phyloP scores from a whole-genome alignment of 2,888 invertebrate species.

The Drosophila kambysellisi region DNA sequence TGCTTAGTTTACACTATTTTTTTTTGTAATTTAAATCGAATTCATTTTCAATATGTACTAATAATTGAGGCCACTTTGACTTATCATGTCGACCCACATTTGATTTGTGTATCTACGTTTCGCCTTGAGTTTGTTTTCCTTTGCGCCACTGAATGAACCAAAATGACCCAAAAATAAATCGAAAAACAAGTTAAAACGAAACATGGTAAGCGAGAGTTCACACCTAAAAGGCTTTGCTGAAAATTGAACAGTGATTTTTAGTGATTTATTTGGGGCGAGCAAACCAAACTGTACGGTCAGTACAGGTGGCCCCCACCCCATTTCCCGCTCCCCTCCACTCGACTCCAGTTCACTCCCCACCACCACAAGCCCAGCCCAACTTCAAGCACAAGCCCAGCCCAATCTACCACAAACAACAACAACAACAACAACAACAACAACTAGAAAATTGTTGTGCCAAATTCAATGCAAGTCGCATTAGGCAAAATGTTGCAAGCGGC shows the following conservation, averaged over 20 bases:
- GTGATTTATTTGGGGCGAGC: conserved; percentile 69
- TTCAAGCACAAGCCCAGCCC: conserved; percentile 32
- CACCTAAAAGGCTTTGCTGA: conserved; percentile 65
- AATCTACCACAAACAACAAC: conserved; percentile 28
- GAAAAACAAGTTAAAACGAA: conserved; percentile 27
- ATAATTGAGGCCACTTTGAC: conserved; percentile 28
- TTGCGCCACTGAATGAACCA: conserved; percentile 25
- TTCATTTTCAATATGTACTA: background rate
- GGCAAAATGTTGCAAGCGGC: conserved; percentile 64
- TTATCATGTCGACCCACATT: conserved; percentile 63
- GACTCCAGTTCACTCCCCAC: background rate
- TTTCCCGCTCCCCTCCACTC: no score
- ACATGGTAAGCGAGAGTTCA: conserved; percentile 52
- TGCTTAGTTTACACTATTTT: background rate
- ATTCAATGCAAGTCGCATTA: conserved; percentile 80
- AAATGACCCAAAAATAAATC: conserved; percentile 43
- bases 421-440: conserved; percentile 25
- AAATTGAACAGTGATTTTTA: conserved; percentile 26
- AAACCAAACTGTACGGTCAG: conserved; percentile 42
- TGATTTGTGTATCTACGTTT: conserved; percentile 36
- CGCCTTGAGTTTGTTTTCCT: conserved; percentile 36
- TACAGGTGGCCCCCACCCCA: conserved; percentile 49
- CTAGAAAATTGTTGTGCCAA: conserved; percentile 62
- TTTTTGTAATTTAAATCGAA: background rate
- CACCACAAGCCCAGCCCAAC: conserved; percentile 21